Evolutionary conservation across 37 sponge, comb jelly and placozoan genomes (phyloP), one percentile per base, ranked within the genome.

Genomic region (Geodia barretti): DNA sequence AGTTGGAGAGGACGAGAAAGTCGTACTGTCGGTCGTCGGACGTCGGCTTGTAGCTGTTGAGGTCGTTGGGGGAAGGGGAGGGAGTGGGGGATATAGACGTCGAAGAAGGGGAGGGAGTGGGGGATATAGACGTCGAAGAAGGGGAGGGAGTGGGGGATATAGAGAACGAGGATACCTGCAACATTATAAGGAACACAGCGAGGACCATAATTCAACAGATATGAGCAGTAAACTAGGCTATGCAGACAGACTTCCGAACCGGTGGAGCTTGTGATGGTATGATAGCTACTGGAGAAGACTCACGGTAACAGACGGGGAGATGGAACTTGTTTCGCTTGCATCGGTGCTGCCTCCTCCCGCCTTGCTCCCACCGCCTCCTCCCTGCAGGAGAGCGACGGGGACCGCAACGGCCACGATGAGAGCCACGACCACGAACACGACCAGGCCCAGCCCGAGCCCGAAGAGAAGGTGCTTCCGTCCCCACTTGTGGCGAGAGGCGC

Each of bases 1-100:
- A 65, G 79, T 94, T 97, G 5, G 37, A 29, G 31, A 93, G 90
- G 21, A 36, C 42, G 42, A 89, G 0, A 67, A 83, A 78, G 21
- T 47, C 3, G 74, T 93, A 93, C 19, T 63, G 33, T 26, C 87
- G 82, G 38, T 25, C 8, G 70, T 93, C 88, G n/a, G 1, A 30
- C 1, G 66, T 54, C 20, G 88, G 72, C n/a, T 3, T 5, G n/a
- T 68, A 33, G 20, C 0, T 26, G 79, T 41, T 64, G 62, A 38
- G 3, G 42, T 28, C 63, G 4, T 31, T 24, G 62, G 62, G 62
- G 4, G 36, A 0, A 20, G 84, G 77, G 1, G 70, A 69, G 68
- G 74, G 58, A 24, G 38, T 65, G 23, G 84, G 69, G 1, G 83
- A 68, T n/a, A n/a, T n/a, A n/a, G n/a, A n/a, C n/a, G n/a, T n/a